A percentile compares a stretch with the other conserved stretches of the same genome.
Evolutionary conservation across 2,888 invertebrate species (phyloP).

Genomic region (Cybosia mesomella): DNA sequence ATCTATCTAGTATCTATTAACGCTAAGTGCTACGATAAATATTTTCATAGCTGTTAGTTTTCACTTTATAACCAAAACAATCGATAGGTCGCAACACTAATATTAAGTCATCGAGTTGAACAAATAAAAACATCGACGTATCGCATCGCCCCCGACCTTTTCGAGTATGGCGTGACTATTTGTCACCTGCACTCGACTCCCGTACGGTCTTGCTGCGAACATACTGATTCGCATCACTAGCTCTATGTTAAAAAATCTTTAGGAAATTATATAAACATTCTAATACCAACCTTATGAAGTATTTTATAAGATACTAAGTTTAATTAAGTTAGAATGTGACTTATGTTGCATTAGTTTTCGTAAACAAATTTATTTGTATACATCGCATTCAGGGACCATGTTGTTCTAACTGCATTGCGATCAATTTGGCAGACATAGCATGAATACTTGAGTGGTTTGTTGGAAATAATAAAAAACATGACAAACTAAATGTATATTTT

Average conservation of each 20-base stretch:
- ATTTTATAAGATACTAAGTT: slow-evolving; percentile 41
- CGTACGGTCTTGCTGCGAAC: slow-evolving; percentile 79
- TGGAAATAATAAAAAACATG: slow-evolving; percentile 51
- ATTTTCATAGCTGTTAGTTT: not conserved
- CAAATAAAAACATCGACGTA: slow-evolving; percentile 84
- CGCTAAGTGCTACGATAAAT: not conserved
- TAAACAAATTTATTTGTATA: slow-evolving; percentile 74
- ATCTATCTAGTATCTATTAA: too few species aligned
- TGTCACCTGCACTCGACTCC: slow-evolving; percentile 85
- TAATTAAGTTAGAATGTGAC: slow-evolving; percentile 10
- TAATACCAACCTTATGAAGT: slow-evolving; percentile 45
- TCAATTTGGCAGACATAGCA: slow-evolving; percentile 77
- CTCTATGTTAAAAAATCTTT: slow-evolving; percentile 53
- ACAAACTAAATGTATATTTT: slow-evolving; percentile 45
- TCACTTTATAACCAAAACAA: slow-evolving; percentile 25
- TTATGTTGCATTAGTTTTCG: slow-evolving; percentile 39
- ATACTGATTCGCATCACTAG: slow-evolving; percentile 81
- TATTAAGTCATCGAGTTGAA: slow-evolving; percentile 81
- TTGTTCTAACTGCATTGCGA: slow-evolving; percentile 79
- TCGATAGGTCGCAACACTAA: slow-evolving; percentile 73
- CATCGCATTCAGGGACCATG: slow-evolving; percentile 74
- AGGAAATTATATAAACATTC: slow-evolving; percentile 17
- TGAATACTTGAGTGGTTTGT: slow-evolving; percentile 71
- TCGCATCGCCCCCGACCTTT: slow-evolving; percentile 77
- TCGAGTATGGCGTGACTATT: slow-evolving; percentile 83